A percentile compares a stretch with the other conserved stretches of the same genome.
These are phyloP conservation scores for Lasaia peninsularis DNA, from an alignment of 1,140 invertebrate genomes.

Conservation along the genomic window DNA sequence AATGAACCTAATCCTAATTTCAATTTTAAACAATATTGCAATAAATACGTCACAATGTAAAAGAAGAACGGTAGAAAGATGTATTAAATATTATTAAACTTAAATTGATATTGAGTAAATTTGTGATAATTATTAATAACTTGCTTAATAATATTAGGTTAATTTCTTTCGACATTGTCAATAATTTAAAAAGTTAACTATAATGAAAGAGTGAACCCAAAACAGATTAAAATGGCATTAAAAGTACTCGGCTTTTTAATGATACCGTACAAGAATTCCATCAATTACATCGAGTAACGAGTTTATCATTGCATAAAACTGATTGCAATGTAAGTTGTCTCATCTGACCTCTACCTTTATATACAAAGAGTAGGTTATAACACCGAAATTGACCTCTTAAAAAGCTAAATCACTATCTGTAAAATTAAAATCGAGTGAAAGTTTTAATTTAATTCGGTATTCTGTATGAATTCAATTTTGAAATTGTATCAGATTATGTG, in stretches of 20 bases:
- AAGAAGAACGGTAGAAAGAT: too few species aligned
- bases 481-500: not conserved
- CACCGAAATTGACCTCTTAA: conserved; percentile 7
- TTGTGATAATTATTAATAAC: too few species aligned
- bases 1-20: too few species aligned
- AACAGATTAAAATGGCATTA: conserved; percentile 8
- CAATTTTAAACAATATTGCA: too few species aligned
- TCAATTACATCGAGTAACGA: conserved; percentile 15
- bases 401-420: conserved; percentile 10
- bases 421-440: not conserved
- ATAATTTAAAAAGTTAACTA: not conserved
- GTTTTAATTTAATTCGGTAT: conserved; percentile 2
- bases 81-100: too few species aligned
- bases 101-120: too few species aligned
- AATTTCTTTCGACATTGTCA: not conserved
- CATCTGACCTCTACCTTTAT: conserved; percentile 18
- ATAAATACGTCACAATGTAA: too few species aligned
- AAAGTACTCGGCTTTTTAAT: not conserved
- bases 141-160: too few species aligned
- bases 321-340: conserved; percentile 13
- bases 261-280: conserved; percentile 7
- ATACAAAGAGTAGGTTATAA: conserved; percentile 11
- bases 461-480: not conserved
- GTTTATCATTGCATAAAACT: conserved; percentile 20
- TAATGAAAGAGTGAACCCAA: not conserved